phyloP scores from a whole-genome alignment of 2,797 vertebrate species.

The Gadopsis bispinosus region DNA sequence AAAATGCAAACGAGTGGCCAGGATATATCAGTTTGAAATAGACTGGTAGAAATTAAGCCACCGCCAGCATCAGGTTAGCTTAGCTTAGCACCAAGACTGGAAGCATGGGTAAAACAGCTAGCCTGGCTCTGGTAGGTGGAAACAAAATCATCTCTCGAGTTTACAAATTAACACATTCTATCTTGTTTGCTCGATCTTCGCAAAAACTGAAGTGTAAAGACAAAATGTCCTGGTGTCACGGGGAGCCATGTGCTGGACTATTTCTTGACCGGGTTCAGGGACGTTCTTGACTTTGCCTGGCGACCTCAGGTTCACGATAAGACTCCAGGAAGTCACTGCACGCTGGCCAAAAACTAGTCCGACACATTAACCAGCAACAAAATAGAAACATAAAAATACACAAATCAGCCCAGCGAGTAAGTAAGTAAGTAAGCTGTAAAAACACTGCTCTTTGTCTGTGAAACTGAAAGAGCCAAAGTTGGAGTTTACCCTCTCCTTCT shows the following conservation, averaged over 20 bases:
- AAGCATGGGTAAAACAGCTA: background rate
- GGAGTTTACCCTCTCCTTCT: constrained; percentile 51
- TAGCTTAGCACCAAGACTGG: background rate
- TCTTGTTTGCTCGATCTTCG: background rate
- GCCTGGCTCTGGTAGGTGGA: background rate
- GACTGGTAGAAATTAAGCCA: background rate
- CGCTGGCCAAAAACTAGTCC: background rate
- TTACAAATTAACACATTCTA: background rate
- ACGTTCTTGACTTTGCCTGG: background rate
- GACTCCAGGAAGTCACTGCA: background rate
- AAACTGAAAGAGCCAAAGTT: constrained; percentile 61
- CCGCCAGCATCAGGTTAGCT: background rate
- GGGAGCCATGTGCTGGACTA: background rate
- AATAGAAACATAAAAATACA: constrained; percentile 62
- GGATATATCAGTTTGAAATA: constrained; percentile 7
- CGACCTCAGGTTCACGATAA: background rate
- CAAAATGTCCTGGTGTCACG: background rate
- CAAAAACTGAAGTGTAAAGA: background rate
- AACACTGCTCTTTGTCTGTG: constrained; percentile 53
- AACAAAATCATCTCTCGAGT: background rate
- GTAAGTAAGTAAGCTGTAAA: constrained; percentile 54
- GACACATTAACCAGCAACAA: constrained; percentile 27
- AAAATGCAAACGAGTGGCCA: constrained; percentile 35
- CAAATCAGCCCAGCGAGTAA: constrained; percentile 50
- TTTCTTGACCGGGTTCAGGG: background rate